A percentile compares a stretch with the other conserved stretches of the same genome.
phyloP scores from a whole-genome alignment of 2,113 vertebrate species.

The Datnioides undecimradiatus region DNA sequence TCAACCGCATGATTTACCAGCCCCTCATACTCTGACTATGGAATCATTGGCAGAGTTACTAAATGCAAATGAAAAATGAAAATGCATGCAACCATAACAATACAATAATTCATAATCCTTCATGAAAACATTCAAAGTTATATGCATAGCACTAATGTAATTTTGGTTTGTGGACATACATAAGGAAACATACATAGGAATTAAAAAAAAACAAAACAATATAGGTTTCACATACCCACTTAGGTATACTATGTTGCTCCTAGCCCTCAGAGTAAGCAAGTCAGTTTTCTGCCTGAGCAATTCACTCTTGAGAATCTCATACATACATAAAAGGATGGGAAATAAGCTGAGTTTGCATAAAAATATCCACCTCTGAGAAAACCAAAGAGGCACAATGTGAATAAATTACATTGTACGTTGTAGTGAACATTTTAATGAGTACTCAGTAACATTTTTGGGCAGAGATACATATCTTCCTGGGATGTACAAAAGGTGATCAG shows the following conservation, averaged over 20 bases:
- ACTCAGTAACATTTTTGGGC: constrained; percentile 19
- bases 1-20: background rate
- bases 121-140: background rate
- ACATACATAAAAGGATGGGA: constrained; percentile 56
- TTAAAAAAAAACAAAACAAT: background rate
- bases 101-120: background rate
- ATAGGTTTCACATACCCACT: background rate
- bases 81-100: too few relatives aligned
- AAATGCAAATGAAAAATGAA: too few relatives aligned
- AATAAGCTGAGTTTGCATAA: constrained; percentile 63
- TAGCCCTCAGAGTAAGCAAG: constrained; percentile 70
- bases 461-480: constrained; percentile 11
- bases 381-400: constrained; percentile 39
- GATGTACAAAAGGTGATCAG: background rate
- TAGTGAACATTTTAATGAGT: constrained; percentile 17
- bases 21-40: background rate
- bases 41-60: background rate
- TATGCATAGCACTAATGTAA: background rate
- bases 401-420: constrained; percentile 42
- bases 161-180: background rate
- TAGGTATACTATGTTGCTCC: constrained; percentile 6
- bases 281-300: constrained; percentile 80
- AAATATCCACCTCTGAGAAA: constrained; percentile 48
- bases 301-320: constrained; percentile 70
- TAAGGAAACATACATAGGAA: background rate